Percentiles rank a stretch among this genome's conserved stretches.
phyloP scores from a whole-genome alignment of 2,113 vertebrate species.

The Alethe diademata region DNA sequence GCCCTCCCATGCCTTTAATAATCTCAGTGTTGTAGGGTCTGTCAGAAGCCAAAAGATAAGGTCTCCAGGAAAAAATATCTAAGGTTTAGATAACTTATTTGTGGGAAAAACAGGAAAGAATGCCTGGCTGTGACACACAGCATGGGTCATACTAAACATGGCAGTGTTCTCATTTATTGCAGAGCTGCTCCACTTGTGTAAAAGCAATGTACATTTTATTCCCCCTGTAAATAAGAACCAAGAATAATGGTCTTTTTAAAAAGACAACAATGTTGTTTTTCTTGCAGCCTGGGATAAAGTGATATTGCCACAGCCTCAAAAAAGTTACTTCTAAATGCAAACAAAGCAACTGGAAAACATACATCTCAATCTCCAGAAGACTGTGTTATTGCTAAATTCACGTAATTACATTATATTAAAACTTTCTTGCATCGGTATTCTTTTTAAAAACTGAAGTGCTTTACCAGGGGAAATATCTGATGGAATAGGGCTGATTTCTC shows the following conservation, averaged over 20 bases:
- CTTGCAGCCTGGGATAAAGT: background rate
- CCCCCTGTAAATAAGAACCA: background rate
- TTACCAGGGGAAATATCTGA: constrained; percentile 81
- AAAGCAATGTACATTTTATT: background rate
- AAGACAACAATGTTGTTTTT: background rate
- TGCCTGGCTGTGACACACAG: background rate
- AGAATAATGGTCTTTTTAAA: background rate
- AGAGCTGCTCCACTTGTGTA: background rate
- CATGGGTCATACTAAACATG: background rate
- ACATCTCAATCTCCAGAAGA: background rate
- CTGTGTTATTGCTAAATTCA: background rate
- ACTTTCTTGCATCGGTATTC: background rate
- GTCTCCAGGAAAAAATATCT: background rate
- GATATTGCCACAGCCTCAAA: background rate
- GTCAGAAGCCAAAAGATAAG: constrained; percentile 15
- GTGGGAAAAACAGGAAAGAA: background rate
- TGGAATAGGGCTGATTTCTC: constrained; percentile 80
- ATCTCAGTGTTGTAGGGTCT: background rate
- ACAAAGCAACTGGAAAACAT: background rate
- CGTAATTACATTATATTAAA: background rate
- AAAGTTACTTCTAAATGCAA: background rate
- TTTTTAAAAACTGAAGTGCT: background rate
- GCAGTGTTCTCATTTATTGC: background rate
- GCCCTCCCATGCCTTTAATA: background rate
- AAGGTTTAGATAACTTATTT: background rate